Conservation (phyloP, 2,113 vertebrate genomes). For the Benitochromis conjunctus region DNA sequence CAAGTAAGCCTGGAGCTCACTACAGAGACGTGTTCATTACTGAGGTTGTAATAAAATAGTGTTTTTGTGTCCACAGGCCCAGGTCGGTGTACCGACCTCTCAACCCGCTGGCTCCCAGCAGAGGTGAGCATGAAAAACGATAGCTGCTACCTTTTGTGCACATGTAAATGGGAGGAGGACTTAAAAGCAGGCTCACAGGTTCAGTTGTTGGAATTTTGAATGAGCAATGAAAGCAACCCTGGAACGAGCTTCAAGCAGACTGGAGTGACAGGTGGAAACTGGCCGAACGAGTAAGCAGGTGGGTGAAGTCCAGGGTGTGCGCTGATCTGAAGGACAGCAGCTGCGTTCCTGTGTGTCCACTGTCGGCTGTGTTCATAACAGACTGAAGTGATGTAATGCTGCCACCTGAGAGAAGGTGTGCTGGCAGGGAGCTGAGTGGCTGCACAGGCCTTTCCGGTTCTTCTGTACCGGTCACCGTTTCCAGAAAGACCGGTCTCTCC, state of each 20-base stretch:
- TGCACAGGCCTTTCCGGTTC: neutral
- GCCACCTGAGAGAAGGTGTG: neutral
- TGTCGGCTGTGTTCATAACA: neutral
- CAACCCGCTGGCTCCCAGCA: slow-evolving; percentile 86
- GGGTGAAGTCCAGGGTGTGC: neutral
- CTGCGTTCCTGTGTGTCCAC: neutral
- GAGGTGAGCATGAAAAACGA: slow-evolving; percentile 70
- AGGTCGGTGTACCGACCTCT: slow-evolving; percentile 94
- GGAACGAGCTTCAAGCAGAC: neutral
- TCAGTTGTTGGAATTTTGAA: neutral
- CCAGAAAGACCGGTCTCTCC: neutral
- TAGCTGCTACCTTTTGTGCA: neutral
- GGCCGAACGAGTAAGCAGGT: neutral
- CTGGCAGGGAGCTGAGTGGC: neutral
- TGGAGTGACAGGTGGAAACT: neutral
- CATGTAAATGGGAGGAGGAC: neutral
- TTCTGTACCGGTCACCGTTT: neutral
- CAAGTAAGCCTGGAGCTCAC: slow-evolving; percentile 77
- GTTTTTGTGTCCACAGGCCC: slow-evolving; percentile 74
- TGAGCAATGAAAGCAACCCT: neutral
- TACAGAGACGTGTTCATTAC: rapidly evolving
- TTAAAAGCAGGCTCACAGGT: neutral
- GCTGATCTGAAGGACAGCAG: rapidly evolving
- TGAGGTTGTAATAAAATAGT: neutral
- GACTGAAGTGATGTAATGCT: neutral